Evolutionary conservation across 2,797 vertebrate species (phyloP).

Genomic region (Neopelma chrysocephalum): DNA sequence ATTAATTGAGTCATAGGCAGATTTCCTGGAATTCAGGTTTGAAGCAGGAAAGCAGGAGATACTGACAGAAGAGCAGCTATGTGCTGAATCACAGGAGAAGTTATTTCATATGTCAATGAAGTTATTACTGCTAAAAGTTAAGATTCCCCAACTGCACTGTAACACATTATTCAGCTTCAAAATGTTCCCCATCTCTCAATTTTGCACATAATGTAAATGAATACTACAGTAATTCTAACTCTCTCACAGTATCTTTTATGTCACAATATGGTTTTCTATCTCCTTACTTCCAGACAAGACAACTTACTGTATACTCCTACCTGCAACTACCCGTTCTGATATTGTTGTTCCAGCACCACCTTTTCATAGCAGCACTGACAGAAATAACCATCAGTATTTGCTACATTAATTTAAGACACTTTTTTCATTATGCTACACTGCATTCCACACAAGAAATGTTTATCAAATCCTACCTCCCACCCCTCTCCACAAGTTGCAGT

Average conservation of each 20-base stretch:
- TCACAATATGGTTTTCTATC: not conserved
- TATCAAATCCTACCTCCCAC: not conserved
- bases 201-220: not conserved
- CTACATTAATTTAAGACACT: not conserved
- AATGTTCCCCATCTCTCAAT: not conserved
- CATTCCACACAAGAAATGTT: not conserved
- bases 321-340: not conserved
- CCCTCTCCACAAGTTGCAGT: not conserved
- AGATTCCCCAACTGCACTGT: not conserved
- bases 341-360: not conserved
- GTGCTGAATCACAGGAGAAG: not conserved
- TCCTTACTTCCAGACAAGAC: not conserved
- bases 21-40: conserved; percentile 41
- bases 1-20: conserved; percentile 32
- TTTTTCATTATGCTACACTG: not conserved
- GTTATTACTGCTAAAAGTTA: not conserved
- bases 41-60: not conserved
- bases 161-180: not conserved
- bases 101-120: not conserved
- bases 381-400: not conserved
- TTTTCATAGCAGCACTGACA: not conserved
- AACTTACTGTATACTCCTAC: not conserved
- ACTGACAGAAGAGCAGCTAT: not conserved
- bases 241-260: not conserved
- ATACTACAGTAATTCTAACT: not conserved